Conservation (phyloP, 2,113 vertebrate species). For the Syrmaticus mikado region DNA sequence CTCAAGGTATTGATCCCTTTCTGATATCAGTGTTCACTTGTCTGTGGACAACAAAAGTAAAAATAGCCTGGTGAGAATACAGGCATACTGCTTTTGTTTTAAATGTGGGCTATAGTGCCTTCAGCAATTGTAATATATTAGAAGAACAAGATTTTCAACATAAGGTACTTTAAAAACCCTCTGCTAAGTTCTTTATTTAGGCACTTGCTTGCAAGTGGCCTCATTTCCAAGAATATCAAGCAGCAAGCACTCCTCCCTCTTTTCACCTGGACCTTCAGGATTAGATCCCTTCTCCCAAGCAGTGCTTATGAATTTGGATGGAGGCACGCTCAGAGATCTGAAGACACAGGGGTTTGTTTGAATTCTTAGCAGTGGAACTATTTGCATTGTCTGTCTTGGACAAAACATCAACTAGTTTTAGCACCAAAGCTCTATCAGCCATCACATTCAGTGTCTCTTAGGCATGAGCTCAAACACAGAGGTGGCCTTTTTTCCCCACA, state of each 20-base stretch:
- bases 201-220: not conserved
- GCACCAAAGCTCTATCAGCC: not conserved
- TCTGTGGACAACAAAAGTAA: constrained; percentile 2
- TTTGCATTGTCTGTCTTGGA: not conserved
- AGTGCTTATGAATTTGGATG: not conserved
- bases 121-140: not conserved
- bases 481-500: not conserved
- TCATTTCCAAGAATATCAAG: not conserved
- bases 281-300: not conserved
- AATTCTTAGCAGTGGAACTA: not conserved
- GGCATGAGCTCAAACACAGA: not conserved
- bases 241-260: not conserved
- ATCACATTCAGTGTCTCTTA: not conserved
- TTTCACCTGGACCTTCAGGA: not conserved
- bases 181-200: not conserved
- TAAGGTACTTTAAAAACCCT: not conserved
- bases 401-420: not conserved
- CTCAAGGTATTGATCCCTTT: constrained; percentile 29
- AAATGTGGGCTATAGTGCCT: not conserved
- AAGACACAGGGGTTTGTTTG: not conserved
- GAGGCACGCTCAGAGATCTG: not conserved
- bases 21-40: not conserved
- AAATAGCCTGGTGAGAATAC: constrained; percentile 23
- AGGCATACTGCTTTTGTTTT: not conserved
- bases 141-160: not conserved